Evolutionary conservation across 2,888 invertebrate species (phyloP), one percentile per base, ranked within the genome.

Genomic region (Pollenia angustigena): DNA sequence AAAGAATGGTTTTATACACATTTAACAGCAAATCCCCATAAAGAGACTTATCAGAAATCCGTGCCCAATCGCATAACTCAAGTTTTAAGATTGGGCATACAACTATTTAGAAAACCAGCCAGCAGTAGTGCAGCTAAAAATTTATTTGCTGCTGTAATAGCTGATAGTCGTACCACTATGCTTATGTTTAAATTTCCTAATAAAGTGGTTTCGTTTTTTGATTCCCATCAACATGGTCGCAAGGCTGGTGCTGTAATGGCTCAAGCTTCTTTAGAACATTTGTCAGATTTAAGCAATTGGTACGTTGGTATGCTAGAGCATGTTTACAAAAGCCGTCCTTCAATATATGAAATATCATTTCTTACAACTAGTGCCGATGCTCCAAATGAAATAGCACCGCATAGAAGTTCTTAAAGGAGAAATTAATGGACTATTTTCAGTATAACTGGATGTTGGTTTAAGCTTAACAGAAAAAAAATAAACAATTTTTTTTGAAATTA

Each of bases 1-100:
- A 89, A 90, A 85, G 92, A 92, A 87, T 92, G 92, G 91, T 92
- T 92, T 88, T 92, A 90, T 81, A 91, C 91, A 18, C 92, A 92
- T 72, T 89, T 92, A 90, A 90, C 91, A 75, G 91, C 90, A 44
- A 91, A 92, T 88, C 89, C 91, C 6, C 87, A 66, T 1, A 90
- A 89, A 76, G 88, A 90, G 11, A 89, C 89, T 76, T 91, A 91
- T 66, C 88, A 89, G 75, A 88, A 88, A 14, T 89, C 90, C n/a
- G 91, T 91, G 16, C 90, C 91, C 9, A 75, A 89, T 74, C 91
- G 91, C 46, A 87, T 92, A 12, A 88, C 91, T 0, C 89, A 92
- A 40, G 90, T 92, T 60, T 89, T 92, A 62, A 89, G 89, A 69
- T 88, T 91, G n/a, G 92, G 91, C 4, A 71, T 92, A 32, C 90